Percentiles rank a stretch among this genome's conserved stretches.
Evolutionary conservation across 1,140 invertebrate species (phyloP).

Genomic region (Dinothrombium tinctorium): DNA sequence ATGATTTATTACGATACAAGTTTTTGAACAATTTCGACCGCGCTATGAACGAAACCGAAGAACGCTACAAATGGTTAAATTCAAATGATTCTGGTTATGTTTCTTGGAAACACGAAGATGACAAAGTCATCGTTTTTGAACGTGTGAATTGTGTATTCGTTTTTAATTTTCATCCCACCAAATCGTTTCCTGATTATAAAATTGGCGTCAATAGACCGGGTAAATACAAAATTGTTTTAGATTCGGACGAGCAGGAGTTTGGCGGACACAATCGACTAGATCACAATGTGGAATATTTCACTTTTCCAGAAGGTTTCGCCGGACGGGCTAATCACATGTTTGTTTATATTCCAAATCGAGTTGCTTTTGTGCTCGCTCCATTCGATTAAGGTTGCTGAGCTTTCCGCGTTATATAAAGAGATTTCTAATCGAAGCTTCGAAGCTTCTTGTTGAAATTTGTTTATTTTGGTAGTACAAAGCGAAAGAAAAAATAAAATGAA

Average conservation of each 20-base stretch:
- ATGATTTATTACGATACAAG: constrained; percentile 66
- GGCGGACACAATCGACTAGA: constrained; percentile 60
- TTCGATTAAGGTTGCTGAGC: too few relatives aligned
- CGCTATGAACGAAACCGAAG: constrained; percentile 69
- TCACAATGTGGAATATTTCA: constrained; percentile 36
- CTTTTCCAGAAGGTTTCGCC: constrained; percentile 35
- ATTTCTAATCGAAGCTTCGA: too few relatives aligned
- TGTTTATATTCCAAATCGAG: constrained; percentile 21
- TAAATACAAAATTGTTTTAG: constrained; percentile 53
- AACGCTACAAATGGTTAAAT: constrained; percentile 61
- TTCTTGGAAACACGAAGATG: constrained; percentile 80
- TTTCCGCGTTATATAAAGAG: too few relatives aligned
- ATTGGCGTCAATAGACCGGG: constrained; percentile 52
- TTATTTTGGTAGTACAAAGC: too few relatives aligned
- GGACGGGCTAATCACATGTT: constrained; percentile 35
- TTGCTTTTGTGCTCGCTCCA: constrained; percentile 17
- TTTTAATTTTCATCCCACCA: constrained; percentile 82
- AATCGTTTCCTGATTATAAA: constrained; percentile 82
- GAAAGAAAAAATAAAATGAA: too few relatives aligned
- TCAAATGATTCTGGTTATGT: constrained; percentile 44
- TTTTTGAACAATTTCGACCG: constrained; percentile 71
- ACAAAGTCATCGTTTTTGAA: constrained; percentile 90
- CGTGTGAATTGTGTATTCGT: constrained; percentile 71
- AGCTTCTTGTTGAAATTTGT: too few relatives aligned
- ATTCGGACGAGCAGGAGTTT: constrained; percentile 51